A percentile compares a stretch with the other conserved stretches of the same genome.
These are phyloP conservation scores for Prunella fulvescens DNA, from an alignment of 2,113 vertebrate genomes.

Conservation along the genomic window DNA sequence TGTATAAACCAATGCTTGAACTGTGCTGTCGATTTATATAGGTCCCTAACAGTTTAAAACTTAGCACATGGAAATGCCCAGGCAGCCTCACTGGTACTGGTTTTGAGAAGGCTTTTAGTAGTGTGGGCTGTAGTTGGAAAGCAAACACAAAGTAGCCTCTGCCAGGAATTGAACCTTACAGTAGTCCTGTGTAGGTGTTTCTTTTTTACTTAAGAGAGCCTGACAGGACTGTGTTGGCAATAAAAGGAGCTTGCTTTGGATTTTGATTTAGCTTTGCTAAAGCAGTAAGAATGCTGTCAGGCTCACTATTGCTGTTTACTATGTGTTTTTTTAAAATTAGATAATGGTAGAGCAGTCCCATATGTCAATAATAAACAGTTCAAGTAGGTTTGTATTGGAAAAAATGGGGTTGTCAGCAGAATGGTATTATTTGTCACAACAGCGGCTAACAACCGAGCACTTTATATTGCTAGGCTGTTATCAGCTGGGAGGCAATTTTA, in stretches of 20 bases:
- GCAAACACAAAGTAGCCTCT: not conserved
- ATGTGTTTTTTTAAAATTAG: slow-evolving; percentile 2
- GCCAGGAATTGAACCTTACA: not conserved
- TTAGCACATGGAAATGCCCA: not conserved
- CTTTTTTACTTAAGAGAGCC: not conserved
- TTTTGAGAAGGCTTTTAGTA: not conserved
- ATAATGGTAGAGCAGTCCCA: not conserved
- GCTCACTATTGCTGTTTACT: not conserved
- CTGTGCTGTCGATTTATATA: not conserved
- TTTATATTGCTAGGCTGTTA: slow-evolving; percentile 2
- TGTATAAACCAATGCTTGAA: not conserved
- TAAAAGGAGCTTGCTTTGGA: not conserved
- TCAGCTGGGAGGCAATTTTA: slow-evolving; percentile 25
- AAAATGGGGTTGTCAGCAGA: slow-evolving; percentile 24
- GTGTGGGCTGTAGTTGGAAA: not conserved
- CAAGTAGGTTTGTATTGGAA: slow-evolving; percentile 1
- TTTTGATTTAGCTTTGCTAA: slow-evolving; percentile 21
- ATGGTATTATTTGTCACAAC: slow-evolving; percentile 51
- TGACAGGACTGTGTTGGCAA: not conserved
- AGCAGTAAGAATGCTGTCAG: not conserved
- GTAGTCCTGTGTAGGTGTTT: not conserved
- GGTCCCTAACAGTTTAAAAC: not conserved
- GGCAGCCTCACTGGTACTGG: not conserved
- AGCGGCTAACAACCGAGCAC: not conserved
- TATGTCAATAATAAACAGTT: slow-evolving; percentile 21